phyloP scores from a whole-genome alignment of 2,797 vertebrate species.

The Lepilemur ruficaudatus region DNA sequence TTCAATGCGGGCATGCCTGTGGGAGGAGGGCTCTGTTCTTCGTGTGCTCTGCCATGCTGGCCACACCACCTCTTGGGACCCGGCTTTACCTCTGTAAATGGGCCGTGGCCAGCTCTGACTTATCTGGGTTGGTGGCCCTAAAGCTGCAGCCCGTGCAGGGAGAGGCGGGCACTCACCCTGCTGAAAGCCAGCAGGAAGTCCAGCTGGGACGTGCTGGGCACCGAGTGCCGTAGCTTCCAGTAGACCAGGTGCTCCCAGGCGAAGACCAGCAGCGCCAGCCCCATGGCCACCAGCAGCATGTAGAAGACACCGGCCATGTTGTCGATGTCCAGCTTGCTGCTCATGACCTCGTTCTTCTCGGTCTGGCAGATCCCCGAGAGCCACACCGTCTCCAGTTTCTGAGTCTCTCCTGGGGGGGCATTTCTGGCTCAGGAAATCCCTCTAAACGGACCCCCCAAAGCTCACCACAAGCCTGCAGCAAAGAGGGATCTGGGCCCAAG shows the following conservation, averaged over 20 bases:
- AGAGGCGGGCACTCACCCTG: constrained; percentile 87
- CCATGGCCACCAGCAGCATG: constrained; percentile 99
- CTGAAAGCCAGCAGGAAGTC: constrained; percentile 96
- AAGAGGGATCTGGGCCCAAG: not conserved
- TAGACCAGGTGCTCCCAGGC: constrained; percentile 98
- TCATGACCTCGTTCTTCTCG: constrained; percentile 99
- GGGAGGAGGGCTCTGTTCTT: not conserved
- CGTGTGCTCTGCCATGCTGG: not conserved
- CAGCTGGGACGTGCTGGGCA: constrained; percentile 88
- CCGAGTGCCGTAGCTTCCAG: constrained; percentile 94
- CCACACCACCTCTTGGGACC: not conserved
- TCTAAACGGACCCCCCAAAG: not conserved
- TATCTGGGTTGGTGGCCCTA: not conserved
- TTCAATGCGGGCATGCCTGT: accelerated
- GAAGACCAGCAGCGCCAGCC: constrained; percentile 96
- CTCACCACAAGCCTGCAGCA: not conserved
- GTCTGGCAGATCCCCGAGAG: constrained; percentile 98
- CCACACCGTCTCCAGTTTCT: constrained; percentile 98
- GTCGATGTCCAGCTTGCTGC: constrained; percentile 98
- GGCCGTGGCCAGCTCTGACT: not conserved
- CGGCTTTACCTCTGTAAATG: not conserved
- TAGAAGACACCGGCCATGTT: constrained; percentile 99
- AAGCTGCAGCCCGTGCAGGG: not conserved
- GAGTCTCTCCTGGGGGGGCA: constrained; percentile 92
- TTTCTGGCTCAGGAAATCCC: not conserved